phyloP scores from a whole-genome alignment of 2,888 invertebrate genomes.

The Amblyteles armatorius region DNA sequence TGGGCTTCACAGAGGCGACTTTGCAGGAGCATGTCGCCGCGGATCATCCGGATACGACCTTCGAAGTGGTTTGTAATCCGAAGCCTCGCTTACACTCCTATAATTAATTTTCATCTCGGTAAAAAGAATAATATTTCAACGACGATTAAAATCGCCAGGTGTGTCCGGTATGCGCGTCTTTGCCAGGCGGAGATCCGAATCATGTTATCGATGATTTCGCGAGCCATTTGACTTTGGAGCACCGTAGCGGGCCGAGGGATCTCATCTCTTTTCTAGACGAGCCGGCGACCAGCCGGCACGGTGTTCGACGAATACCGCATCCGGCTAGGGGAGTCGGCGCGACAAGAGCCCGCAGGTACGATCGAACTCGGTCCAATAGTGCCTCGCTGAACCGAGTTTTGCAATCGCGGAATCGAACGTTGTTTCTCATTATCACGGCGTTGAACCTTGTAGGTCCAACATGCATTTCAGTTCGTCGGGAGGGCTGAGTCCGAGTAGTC shows the following conservation, averaged over 20 bases:
- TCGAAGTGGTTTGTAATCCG: slow-evolving; percentile 91
- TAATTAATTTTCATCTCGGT: slow-evolving; percentile 5
- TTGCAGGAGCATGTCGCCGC: slow-evolving; percentile 96
- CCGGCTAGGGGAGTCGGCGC: slow-evolving; percentile 90
- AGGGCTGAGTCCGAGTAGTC: slow-evolving; percentile 94
- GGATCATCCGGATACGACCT: slow-evolving; percentile 96
- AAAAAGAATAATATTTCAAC: background rate
- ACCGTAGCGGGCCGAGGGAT: slow-evolving; percentile 95
- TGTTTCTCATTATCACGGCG: slow-evolving; percentile 68
- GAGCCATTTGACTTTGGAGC: slow-evolving; percentile 97
- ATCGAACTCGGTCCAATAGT: background rate
- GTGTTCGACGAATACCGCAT: slow-evolving; percentile 93
- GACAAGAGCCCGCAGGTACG: slow-evolving; percentile 90
- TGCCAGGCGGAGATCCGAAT: slow-evolving; percentile 98
- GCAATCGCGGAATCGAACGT: background rate
- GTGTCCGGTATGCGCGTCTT: slow-evolving; percentile 98
- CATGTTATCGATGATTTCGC: slow-evolving; percentile 99
- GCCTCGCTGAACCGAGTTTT: background rate
- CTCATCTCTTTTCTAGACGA: slow-evolving; percentile 97
- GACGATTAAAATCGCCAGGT: slow-evolving; percentile 87
- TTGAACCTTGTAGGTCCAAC: slow-evolving; percentile 87
- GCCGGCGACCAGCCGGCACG: slow-evolving; percentile 92
- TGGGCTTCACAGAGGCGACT: slow-evolving; percentile 97
- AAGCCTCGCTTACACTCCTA: background rate
- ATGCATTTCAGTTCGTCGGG: slow-evolving; percentile 98